Evolutionary conservation across 2,113 vertebrate species (phyloP), one percentile per base, ranked within the genome.

Genomic region (Colossoma macropomum): DNA sequence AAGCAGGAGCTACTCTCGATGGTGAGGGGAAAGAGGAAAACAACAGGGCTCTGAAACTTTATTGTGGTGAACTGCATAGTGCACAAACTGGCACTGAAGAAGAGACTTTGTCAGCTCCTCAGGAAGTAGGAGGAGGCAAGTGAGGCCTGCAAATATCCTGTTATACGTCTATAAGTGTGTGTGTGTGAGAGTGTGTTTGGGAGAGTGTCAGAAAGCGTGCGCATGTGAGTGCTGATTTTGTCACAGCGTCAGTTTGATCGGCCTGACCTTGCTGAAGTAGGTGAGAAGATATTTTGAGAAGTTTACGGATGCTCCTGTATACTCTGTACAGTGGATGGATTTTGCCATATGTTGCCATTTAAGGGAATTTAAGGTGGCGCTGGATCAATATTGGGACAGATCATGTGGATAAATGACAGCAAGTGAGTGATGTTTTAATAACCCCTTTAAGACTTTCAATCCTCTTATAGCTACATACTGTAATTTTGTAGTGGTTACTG

Each of bases 11-110:
- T 34, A 7, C 0, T 10, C 32, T 41, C 10, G 25, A 15, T 25
- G 10, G 25, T 69, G 50, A 56, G 80, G 80, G 62, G 72, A 59
- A 45, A 68, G 25, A 59, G 50, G 30, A 85, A 84, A 71, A 75
- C 56, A 78, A 41, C 77, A 48, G 7, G 85, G 84, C 90, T 89
- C 91, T 75, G 68, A 59, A 69, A 28, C 85, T 93, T 90, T 91
- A 83, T 89, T 93, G 93, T 88, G 91, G 93, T 89, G 34, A 73
- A 69, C 83, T 90, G 89, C 90, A 89, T 45, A 85, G 78, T 83
- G 83, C 81, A 83, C 91, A 63, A 50, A 69, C 69, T 38, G 78
- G 87, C 83, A 87, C 80, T 80, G 90, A 89, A 88, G 89, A 88
- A 68, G 54, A 77, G 87, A 91, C 84, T 89, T 87, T 81, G 87